A percentile compares a stretch with the other conserved stretches of the same genome.
These are phyloP conservation scores for Hypolimnas misippus DNA, from an alignment of 2,888 invertebrate species.

Conservation along the genomic window DNA sequence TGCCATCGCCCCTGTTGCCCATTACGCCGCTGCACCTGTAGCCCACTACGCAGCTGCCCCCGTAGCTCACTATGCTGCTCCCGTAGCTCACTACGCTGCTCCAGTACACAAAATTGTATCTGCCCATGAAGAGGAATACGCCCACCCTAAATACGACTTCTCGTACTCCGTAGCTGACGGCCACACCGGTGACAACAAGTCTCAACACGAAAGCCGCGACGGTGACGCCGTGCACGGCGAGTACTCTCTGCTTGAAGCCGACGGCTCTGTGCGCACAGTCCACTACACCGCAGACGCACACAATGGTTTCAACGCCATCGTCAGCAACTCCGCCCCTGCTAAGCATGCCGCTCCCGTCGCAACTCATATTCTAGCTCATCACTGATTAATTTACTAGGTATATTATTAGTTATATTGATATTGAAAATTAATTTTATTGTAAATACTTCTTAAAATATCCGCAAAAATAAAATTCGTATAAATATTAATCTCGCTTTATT, in stretches of 20 bases:
- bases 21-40: conserved; percentile 43
- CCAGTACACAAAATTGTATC: conserved; percentile 65
- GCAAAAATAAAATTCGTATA: too few species aligned
- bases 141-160: conserved; percentile 52
- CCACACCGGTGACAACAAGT: conserved; percentile 75
- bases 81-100: conserved; percentile 56
- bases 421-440: too few species aligned
- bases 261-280: conserved; percentile 79
- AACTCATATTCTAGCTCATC: conserved; percentile 12
- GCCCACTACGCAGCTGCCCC: conserved; percentile 46
- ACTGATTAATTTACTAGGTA: too few species aligned
- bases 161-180: conserved; percentile 79
- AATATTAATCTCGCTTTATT: too few species aligned
- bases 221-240: conserved; percentile 85
- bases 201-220: conserved; percentile 76
- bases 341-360: conserved; percentile 41
- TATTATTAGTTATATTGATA: too few species aligned
- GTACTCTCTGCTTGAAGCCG: conserved; percentile 69
- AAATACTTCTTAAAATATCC: too few species aligned
- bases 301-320: conserved; percentile 60
- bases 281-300: conserved; percentile 77
- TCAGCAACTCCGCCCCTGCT: conserved; percentile 46
- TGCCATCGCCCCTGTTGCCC: conserved; percentile 46
- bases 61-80: conserved; percentile 46
- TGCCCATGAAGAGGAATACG: conserved; percentile 55